Base-by-base conservation (phyloP, 2,113 vertebrate genomes). In the Rhombomys opimus region DNA sequence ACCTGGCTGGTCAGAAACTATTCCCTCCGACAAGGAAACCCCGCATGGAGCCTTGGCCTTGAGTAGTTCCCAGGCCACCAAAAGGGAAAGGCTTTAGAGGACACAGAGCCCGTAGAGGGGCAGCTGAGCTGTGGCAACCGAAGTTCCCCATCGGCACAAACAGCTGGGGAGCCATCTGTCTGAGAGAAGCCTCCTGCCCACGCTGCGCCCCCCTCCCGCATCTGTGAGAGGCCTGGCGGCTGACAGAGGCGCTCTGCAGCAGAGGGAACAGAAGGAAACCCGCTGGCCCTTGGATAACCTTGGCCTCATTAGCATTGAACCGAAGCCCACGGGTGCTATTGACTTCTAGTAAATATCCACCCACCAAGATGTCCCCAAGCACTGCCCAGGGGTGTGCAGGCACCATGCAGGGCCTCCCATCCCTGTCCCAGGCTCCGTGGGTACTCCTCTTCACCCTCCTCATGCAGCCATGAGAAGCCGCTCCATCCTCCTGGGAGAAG, bases 121-220 rank as follows among this genome's bases (percentile, higher is more conserved):
- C 95, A 65, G 12, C 89, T 61, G 87, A 95, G 70, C 61, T 0
- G 96, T 94, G 90, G 80, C 95, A 85, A 89, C 97, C 65, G 89
- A 97, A 97, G 95, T 98, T 96, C 96, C 95, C 97, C 96, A 61
- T 94, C 0, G 90, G 96, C 97, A 80, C 91, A 96, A 97, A 96
- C 97, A 98, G 97, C 97, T 98, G 97, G 97, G 96, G 90, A 94
- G 90, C 97, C 97, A 98, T 98, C 97, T 98, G 97, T 94, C 95
- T 11, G 27, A 59, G 95, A 96, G 96, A 96, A 93, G 97, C 97
- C 93, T 95, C 90, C 7, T 38, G 96, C 93, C 95, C 38, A 9
- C 77, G 50, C 82, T 63, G 35, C 15, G 76, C 87, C 93, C 81
- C 81, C 80, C 82, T 54, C 38, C 91, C 50, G 95, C 91, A 82